Base-by-base conservation (phyloP, 2,797 vertebrate species). In the Luscinia luscinia region DNA sequence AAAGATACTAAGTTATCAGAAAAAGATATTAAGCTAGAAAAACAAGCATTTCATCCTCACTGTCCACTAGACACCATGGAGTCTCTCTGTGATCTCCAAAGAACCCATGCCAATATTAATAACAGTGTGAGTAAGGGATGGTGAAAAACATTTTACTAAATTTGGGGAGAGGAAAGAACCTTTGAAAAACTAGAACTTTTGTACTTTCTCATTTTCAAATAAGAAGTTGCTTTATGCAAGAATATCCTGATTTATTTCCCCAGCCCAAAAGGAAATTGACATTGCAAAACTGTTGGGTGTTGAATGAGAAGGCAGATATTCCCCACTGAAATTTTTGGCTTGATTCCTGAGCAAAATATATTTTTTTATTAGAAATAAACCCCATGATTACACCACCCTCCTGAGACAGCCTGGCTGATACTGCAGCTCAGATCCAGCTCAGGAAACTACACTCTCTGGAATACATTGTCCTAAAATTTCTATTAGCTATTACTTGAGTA, bases 1-100 rank as follows among this genome's bases (percentile, higher is more conserved):
- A 89, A 93, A 88, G 86, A 91, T 66, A 90, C n/a, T 28, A 62
- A 72, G 58, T 45, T 91, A 80, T 89, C 89, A 85, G 72, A n/a
- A 87, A 72, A 86, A 93, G 43, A 83, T 75, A 87, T 2, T 77
- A 87, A 85, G 40, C 59, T 36, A 80, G 52, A 8, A 70, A 78
- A 70, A 58, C 62, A 87, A 49, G 5, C 22, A 70, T 80, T 92
- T 91, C 3, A 21, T 58, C 28, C 16, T 52, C 28, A 28, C 30
- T 84, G 64, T 83, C 75, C 73, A 66, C 62, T 66, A 89, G 76
- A 81, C 34, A 73, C 52, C 19, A 40, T 3, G 6, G 51, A 78
- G 46, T 59, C 61, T 51, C 14, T 21, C 27, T 83, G 70, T 55
- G 58, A 64, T 66, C n/a, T 90, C 62, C 36, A 24, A 87, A 78